phyloP scores from a whole-genome alignment of 2,888 invertebrate genomes.

The Morpho achilles region DNA sequence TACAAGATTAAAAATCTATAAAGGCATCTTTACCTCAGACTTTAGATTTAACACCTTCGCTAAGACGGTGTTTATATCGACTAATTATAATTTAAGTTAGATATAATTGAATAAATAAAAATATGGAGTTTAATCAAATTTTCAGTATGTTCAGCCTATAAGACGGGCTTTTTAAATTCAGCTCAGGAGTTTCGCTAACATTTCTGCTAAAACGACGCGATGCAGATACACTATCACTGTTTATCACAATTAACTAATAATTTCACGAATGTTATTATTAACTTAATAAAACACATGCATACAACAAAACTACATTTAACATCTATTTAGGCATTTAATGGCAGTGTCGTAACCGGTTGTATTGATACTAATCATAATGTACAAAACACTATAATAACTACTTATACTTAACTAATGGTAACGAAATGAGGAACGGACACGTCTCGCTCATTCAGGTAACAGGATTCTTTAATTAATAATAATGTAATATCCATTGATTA shows the following conservation, averaged over 20 bases:
- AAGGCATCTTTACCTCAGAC: slow-evolving; percentile 80
- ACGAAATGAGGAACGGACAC: slow-evolving; percentile 74
- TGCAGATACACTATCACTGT: slow-evolving; percentile 57
- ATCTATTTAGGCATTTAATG: slow-evolving; percentile 78
- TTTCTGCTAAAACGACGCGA: slow-evolving; percentile 17
- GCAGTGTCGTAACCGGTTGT: slow-evolving; percentile 77
- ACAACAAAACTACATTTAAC: slow-evolving; percentile 57
- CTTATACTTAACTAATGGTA: slow-evolving; percentile 77
- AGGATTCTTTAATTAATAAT: slow-evolving; percentile 42
- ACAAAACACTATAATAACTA: slow-evolving; percentile 54
- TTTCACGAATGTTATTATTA: slow-evolving; percentile 61
- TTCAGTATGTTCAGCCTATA: slow-evolving; percentile 22
- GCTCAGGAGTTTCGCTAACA: slow-evolving; percentile 14
- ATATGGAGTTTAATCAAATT: slow-evolving; percentile 26
- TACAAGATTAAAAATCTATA: slow-evolving; percentile 74
- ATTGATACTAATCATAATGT: slow-evolving; percentile 65
- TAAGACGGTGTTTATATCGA: slow-evolving; percentile 66
- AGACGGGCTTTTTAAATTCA: slow-evolving; percentile 13
- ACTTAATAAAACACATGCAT: slow-evolving; percentile 46
- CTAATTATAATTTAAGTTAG: slow-evolving; percentile 71
- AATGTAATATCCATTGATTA: slow-evolving; percentile 10
- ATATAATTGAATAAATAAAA: slow-evolving; percentile 70
- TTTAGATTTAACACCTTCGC: slow-evolving; percentile 75
- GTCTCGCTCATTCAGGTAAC: slow-evolving; percentile 74
- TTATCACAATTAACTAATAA: slow-evolving; percentile 75